A percentile compares a stretch with the other conserved stretches of the same genome.
phyloP scores from a whole-genome alignment of 2,113 vertebrate species.

The Gopherus evgoodei region DNA sequence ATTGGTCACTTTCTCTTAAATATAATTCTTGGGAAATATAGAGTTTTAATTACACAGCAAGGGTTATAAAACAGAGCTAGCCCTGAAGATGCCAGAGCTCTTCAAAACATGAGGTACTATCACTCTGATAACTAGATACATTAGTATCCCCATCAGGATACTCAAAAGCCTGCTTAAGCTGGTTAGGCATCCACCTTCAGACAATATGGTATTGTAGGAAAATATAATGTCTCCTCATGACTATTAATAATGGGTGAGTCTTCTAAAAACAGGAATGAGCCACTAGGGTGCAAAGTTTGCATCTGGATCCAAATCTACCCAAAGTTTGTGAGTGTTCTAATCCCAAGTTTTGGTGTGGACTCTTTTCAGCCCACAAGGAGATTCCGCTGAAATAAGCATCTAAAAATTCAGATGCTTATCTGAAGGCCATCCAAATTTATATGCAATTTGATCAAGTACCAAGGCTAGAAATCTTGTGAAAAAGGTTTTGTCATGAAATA shows the following conservation, averaged over 20 bases:
- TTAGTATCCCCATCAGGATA: background rate
- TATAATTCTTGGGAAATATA: slow-evolving; percentile 3
- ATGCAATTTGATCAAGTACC: background rate
- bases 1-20: slow-evolving; percentile 59
- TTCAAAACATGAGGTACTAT: background rate
- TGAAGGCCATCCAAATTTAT: background rate
- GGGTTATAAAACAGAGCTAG: slow-evolving; percentile 12
- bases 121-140: background rate
- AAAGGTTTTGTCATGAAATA: background rate
- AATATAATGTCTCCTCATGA: background rate
- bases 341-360: background rate
- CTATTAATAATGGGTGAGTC: background rate
- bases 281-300: background rate
- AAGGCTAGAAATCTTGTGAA: background rate
- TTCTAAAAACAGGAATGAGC: background rate
- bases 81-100: background rate
- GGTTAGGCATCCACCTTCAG: background rate
- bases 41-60: slow-evolving; percentile 5
- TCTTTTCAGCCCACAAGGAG: background rate
- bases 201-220: background rate
- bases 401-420: background rate
- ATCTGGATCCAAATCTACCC: background rate
- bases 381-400: background rate
- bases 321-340: background rate
- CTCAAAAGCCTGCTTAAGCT: background rate